Conservation (phyloP, 2,888 invertebrate species). For the Nezara viridula region DNA sequence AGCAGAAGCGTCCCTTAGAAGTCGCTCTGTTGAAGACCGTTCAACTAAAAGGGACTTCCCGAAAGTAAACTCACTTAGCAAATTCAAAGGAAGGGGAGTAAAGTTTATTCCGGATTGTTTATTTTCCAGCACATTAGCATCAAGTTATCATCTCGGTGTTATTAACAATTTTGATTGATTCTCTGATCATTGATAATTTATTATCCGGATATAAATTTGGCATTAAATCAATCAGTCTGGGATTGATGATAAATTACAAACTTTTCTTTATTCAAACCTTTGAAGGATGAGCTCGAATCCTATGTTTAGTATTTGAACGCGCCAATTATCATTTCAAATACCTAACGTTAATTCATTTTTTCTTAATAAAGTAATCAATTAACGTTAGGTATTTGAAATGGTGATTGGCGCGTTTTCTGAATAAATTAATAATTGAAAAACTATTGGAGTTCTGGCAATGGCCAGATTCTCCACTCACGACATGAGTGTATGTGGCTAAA, state of each 20-base stretch:
- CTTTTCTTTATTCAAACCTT: neutral
- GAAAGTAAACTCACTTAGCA: slow-evolving; percentile 5
- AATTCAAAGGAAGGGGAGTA: neutral
- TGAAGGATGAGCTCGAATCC: neutral
- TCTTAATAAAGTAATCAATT: too few species aligned
- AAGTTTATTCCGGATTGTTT: slow-evolving; percentile 27
- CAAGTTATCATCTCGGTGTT: neutral
- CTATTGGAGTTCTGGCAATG: too few species aligned
- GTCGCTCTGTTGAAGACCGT: neutral
- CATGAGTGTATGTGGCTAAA: too few species aligned
- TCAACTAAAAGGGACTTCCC: neutral
- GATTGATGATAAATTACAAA: neutral
- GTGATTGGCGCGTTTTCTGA: too few species aligned
- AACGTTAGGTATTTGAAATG: too few species aligned
- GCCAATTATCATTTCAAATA: too few species aligned
- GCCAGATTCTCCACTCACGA: too few species aligned
- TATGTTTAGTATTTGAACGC: neutral
- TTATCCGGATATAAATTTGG: neutral
- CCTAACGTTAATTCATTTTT: too few species aligned
- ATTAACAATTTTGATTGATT: neutral
- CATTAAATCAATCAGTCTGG: neutral
- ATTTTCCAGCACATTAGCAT: neutral
- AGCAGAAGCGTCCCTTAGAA: neutral
- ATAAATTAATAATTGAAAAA: too few species aligned
- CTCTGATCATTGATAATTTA: neutral